These are phyloP conservation scores for Eupristina koningsbergeri DNA, from an alignment of 1,140 invertebrate genomes.

Conservation along the genomic window DNA sequence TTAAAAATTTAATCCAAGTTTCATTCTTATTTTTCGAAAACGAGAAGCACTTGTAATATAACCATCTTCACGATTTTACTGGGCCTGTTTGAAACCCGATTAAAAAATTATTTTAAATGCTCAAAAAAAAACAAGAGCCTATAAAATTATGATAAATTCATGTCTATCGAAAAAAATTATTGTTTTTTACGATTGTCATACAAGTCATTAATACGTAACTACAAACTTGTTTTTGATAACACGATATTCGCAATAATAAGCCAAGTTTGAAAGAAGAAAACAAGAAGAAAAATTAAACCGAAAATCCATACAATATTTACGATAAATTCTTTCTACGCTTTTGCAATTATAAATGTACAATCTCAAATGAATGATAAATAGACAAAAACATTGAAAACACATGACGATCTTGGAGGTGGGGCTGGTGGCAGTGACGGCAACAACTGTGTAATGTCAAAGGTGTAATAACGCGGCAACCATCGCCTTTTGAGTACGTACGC, in stretches of 20 bases:
- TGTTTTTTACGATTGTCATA: neutral
- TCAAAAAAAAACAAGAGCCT: too few relatives aligned
- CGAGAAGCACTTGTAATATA: too few relatives aligned
- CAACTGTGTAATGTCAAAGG: neutral
- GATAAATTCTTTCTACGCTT: conserved; percentile 9
- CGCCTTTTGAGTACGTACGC: conserved; percentile 2
- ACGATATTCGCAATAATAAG: neutral
- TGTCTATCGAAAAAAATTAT: neutral
- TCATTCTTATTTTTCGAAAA: too few relatives aligned
- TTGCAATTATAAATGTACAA: neutral
- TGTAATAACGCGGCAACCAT: neutral
- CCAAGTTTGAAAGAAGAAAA: neutral
- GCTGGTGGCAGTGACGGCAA: neutral
- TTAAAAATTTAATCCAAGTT: too few relatives aligned
- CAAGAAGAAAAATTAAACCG: neutral
- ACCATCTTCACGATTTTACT: too few relatives aligned
- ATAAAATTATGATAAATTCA: neutral
- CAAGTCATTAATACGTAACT: neutral
- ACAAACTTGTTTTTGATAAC: neutral
- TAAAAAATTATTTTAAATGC: too few relatives aligned
- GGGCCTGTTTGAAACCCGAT: too few relatives aligned
- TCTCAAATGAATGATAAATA: conserved; percentile 37
- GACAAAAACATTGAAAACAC: conserved; percentile 32
- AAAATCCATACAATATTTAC: conserved; percentile 2
- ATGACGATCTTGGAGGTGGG: too few relatives aligned